A percentile compares a stretch with the other conserved stretches of the same genome.
These are phyloP conservation scores for Deilephila porcellus DNA, from an alignment of 2,888 invertebrate species.

Conservation along the genomic window DNA sequence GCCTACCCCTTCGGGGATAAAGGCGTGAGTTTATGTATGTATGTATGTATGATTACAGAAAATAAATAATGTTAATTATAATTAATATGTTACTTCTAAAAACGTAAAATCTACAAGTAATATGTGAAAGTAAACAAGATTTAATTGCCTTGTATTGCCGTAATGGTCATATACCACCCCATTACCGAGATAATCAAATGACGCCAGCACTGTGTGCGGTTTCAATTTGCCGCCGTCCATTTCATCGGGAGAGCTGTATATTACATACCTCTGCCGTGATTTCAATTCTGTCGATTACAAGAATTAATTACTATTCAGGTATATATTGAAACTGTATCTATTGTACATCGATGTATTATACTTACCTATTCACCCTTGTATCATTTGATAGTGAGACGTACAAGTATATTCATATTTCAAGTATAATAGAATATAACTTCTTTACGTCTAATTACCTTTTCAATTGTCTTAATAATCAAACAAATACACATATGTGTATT, in stretches of 20 bases:
- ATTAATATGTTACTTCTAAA: background rate
- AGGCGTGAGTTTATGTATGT: no score
- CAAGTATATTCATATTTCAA: no score
- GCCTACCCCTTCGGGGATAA: no score
- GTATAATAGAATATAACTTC: no score
- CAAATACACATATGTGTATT: no score
- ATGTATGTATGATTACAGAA: no score
- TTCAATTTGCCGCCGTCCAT: constrained; percentile 39
- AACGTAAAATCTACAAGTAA: background rate
- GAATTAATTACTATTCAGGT: background rate
- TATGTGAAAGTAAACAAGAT: constrained; percentile 16
- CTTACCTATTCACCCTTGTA: no score
- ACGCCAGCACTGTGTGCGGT: constrained; percentile 53
- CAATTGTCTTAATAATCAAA: no score
- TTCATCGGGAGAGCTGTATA: constrained; percentile 55
- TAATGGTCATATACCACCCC: constrained; percentile 60
- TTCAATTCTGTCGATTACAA: constrained; percentile 44
- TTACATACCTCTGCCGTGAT: constrained; percentile 48
- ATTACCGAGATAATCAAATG: constrained; percentile 62
- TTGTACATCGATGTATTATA: background rate
- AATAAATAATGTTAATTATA: no score
- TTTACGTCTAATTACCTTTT: no score
- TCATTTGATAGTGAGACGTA: no score
- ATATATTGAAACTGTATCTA: background rate
- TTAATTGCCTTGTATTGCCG: constrained; percentile 58